Evolutionary conservation across 92 coral and sea anemone genomes (phyloP).

Genomic region (Paragorgia papillata): DNA sequence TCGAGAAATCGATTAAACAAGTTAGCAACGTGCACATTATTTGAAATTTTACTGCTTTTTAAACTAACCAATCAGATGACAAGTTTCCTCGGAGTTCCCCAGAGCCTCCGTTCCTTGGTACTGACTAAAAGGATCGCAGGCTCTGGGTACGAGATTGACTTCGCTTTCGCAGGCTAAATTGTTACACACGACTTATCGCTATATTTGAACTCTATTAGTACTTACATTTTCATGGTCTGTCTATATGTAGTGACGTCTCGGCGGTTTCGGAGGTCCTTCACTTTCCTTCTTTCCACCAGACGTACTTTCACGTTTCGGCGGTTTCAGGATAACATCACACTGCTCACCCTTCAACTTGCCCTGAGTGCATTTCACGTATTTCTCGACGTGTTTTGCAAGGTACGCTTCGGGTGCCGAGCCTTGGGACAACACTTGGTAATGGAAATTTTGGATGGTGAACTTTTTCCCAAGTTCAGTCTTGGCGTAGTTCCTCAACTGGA

Average conservation of each 20-base stretch:
- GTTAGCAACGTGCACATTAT: too few relatives aligned
- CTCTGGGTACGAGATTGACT: too few relatives aligned
- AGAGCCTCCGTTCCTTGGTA: too few relatives aligned
- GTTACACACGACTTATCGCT: too few relatives aligned
- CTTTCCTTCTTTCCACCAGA: background rate
- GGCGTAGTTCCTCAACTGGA: conserved; percentile 73
- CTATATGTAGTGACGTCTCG: background rate
- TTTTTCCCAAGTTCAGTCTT: conserved; percentile 57
- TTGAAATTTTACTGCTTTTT: too few relatives aligned
- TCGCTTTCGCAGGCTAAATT: too few relatives aligned
- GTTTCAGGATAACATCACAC: conserved; percentile 65
- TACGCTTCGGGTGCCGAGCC: conserved; percentile 85
- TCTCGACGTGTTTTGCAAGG: conserved; percentile 64
- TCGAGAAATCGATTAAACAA: too few relatives aligned
- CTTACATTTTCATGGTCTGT: background rate
- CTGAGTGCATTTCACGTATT: conserved; percentile 65
- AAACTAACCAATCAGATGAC: too few relatives aligned
- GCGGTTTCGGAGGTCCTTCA: conserved; percentile 27
- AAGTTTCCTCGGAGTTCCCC: too few relatives aligned
- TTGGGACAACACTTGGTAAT: conserved; percentile 77
- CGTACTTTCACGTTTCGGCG: background rate
- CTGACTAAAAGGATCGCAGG: too few relatives aligned
- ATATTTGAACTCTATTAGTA: too few relatives aligned
- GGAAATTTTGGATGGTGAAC: conserved; percentile 76
- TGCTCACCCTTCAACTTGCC: conserved; percentile 57